These are phyloP conservation scores for Ceriagrion tenellum DNA, from an alignment of 2,888 invertebrate species.

Conservation along the genomic window DNA sequence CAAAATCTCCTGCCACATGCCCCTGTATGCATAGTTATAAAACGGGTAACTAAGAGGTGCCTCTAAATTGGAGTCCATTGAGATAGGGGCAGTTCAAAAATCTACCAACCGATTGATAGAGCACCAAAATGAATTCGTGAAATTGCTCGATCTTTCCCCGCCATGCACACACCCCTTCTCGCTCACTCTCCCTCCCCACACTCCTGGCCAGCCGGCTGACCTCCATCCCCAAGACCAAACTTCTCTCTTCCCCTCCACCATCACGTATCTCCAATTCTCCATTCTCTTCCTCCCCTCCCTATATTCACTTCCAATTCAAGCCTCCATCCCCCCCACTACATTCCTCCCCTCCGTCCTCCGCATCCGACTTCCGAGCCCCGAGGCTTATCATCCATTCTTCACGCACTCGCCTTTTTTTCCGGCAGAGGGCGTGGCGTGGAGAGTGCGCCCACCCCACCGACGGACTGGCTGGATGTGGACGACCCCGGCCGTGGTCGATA, in stretches of 20 bases:
- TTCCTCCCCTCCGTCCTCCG: background rate
- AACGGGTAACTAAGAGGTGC: no score
- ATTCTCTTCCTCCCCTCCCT: background rate
- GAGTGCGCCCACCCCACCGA: background rate
- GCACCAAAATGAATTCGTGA: background rate
- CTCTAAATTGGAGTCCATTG: no score
- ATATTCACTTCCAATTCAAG: no score
- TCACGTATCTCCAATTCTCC: background rate
- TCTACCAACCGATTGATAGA: background rate
- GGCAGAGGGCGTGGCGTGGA: background rate
- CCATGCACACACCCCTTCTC: background rate
- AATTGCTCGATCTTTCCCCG: background rate
- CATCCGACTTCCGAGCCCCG: background rate
- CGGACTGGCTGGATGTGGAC: background rate
- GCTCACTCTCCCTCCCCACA: background rate
- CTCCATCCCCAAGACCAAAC: background rate
- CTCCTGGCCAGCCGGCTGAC: background rate
- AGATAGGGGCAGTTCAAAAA: background rate
- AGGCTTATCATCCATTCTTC: background rate
- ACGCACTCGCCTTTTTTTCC: conserved; percentile 5
- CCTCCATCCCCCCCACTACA: background rate
- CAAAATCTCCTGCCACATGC: background rate
- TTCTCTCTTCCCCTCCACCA: background rate
- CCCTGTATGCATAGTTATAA: background rate
- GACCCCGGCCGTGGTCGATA: background rate